A percentile compares a stretch with the other conserved stretches of the same genome.
Evolutionary conservation across 2,797 vertebrate genomes (phyloP).

Genomic region (Schizopygopsis malacanthus): DNA sequence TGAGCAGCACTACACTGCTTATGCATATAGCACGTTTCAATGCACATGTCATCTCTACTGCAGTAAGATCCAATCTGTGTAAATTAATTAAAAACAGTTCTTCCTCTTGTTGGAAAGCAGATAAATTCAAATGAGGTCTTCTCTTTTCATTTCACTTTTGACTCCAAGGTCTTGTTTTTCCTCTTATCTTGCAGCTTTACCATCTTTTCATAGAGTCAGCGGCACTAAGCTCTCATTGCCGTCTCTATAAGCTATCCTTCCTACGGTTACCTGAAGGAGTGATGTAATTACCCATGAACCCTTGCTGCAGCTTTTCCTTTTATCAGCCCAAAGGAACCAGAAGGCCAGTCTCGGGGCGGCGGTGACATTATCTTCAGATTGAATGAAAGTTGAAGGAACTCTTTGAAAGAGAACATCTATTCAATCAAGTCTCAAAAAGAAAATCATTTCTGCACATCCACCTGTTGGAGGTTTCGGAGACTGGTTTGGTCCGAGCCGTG

Average conservation of each 20-base stretch:
- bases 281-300: slow-evolving; percentile 32
- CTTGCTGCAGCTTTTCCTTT: slow-evolving; percentile 28
- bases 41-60: neutral
- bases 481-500: neutral
- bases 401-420: slow-evolving; percentile 36
- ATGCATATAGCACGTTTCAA: neutral
- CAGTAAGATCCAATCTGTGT: neutral
- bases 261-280: slow-evolving; percentile 29
- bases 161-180: slow-evolving; percentile 36
- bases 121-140: slow-evolving; percentile 26
- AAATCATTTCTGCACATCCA: neutral
- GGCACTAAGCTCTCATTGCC: neutral
- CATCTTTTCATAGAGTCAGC: slow-evolving; percentile 17
- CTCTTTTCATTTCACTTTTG: slow-evolving; percentile 34
- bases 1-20: neutral
- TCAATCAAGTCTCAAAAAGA: slow-evolving; percentile 14
- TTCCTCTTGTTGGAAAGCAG: slow-evolving; percentile 11
- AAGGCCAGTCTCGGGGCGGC: slow-evolving; percentile 19
- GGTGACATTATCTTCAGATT: slow-evolving; percentile 6
- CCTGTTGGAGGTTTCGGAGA: slow-evolving; percentile 23
- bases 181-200: slow-evolving; percentile 17
- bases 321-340: slow-evolving; percentile 23
- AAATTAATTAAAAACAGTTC: slow-evolving; percentile 3
- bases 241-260: neutral
- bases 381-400: slow-evolving; percentile 35